Evolutionary conservation across 2,888 invertebrate genomes (phyloP).

Genomic region (Leptinotarsa juncta): DNA sequence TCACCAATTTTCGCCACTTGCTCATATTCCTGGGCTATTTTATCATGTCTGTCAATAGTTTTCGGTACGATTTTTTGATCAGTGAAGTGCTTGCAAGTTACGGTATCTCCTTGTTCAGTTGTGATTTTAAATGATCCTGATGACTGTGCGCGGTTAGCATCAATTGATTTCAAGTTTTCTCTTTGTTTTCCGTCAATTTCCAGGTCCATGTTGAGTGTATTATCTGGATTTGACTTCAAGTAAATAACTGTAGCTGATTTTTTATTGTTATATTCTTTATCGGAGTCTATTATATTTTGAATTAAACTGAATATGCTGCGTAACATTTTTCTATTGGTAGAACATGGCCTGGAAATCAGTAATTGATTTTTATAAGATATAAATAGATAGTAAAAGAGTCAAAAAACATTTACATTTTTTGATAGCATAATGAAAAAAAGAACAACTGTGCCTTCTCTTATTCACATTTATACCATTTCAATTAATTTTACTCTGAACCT

Average conservation of each 20-base stretch:
- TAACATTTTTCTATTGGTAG: slow-evolving; percentile 47
- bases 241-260: slow-evolving; percentile 50
- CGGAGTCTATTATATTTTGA: slow-evolving; percentile 52
- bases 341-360: slow-evolving; percentile 38
- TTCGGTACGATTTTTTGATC: slow-evolving; percentile 40
- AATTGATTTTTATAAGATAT: background rate
- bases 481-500: background rate
- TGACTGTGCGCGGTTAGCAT: slow-evolving; percentile 27
- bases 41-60: slow-evolving; percentile 29
- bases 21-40: slow-evolving; percentile 30
- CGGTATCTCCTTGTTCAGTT: slow-evolving; percentile 49
- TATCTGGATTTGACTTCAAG: slow-evolving; percentile 46
- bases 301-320: slow-evolving; percentile 54
- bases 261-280: slow-evolving; percentile 50
- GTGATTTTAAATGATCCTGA: slow-evolving; percentile 44
- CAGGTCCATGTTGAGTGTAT: slow-evolving; percentile 48
- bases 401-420: background rate
- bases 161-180: slow-evolving; percentile 36
- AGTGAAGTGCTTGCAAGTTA: slow-evolving; percentile 44
- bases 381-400: background rate
- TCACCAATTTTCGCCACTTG: slow-evolving; percentile 31
- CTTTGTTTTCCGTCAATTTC: slow-evolving; percentile 46
- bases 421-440: background rate
- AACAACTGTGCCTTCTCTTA: background rate
- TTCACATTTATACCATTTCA: background rate